Conservation (phyloP, 2,113 vertebrate species). For the Ochotona princeps region DNA sequence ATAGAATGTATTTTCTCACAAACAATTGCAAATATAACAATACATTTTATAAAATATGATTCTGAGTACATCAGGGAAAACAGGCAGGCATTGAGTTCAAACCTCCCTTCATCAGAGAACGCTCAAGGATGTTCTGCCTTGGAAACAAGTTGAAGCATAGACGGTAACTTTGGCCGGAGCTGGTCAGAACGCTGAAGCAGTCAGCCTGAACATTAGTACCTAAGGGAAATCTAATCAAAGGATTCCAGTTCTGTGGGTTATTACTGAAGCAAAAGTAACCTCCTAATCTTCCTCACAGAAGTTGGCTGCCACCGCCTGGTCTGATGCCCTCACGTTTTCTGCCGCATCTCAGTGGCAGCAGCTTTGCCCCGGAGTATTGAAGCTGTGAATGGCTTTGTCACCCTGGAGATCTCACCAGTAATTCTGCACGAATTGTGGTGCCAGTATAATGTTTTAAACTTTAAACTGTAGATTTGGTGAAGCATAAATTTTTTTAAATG, state of each 20-base stretch:
- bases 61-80: not conserved
- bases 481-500: too few species aligned
- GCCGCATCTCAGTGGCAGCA: not conserved
- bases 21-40: not conserved
- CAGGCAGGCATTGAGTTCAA: not conserved
- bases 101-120: not conserved
- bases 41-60: not conserved
- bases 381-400: too few species aligned
- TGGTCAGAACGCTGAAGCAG: not conserved
- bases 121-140: not conserved
- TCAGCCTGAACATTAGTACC: not conserved
- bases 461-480: not conserved
- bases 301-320: accelerated
- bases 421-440: not conserved
- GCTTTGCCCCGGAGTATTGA: not conserved
- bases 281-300: not conserved
- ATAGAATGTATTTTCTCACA: not conserved
- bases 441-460: not conserved
- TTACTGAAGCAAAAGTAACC: not conserved
- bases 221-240: not conserved
- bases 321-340: not conserved
- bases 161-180: not conserved
- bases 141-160: not conserved
- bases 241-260: not conserved
- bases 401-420: not conserved